These are phyloP conservation scores for Anas georgica DNA, from an alignment of 2,797 vertebrate species.

Conservation along the genomic window DNA sequence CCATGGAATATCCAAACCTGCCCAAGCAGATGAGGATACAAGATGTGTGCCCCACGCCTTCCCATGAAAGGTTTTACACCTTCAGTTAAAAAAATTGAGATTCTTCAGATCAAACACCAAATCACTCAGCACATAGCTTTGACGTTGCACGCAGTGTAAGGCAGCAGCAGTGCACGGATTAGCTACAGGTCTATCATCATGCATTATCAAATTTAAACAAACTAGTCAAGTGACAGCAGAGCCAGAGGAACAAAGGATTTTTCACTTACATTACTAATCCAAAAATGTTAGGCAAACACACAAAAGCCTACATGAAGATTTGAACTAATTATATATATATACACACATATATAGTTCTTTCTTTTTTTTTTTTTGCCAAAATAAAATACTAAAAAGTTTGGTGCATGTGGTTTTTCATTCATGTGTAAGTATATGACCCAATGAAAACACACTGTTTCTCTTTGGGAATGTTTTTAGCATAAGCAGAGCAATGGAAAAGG, in stretches of 20 bases:
- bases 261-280: neutral
- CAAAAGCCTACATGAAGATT: neutral
- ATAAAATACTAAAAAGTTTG: neutral
- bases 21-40: neutral
- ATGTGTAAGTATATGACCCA: neutral
- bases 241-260: neutral
- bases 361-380: neutral
- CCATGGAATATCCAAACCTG: neutral
- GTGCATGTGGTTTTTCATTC: neutral
- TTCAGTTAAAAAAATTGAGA: neutral
- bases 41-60: neutral
- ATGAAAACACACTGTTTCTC: neutral
- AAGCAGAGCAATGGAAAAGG: neutral
- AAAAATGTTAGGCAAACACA: neutral
- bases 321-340: neutral
- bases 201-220: neutral
- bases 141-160: neutral
- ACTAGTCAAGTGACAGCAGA: neutral
- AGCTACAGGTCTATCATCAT: neutral
- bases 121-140: fast-evolving
- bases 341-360: neutral
- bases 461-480: neutral
- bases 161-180: neutral
- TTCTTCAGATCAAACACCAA: neutral
- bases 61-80: fast-evolving